A percentile compares a stretch with the other conserved stretches of the same genome.
Evolutionary conservation across 2,113 vertebrate species (phyloP).

Genomic region (Poecilia latipinna): DNA sequence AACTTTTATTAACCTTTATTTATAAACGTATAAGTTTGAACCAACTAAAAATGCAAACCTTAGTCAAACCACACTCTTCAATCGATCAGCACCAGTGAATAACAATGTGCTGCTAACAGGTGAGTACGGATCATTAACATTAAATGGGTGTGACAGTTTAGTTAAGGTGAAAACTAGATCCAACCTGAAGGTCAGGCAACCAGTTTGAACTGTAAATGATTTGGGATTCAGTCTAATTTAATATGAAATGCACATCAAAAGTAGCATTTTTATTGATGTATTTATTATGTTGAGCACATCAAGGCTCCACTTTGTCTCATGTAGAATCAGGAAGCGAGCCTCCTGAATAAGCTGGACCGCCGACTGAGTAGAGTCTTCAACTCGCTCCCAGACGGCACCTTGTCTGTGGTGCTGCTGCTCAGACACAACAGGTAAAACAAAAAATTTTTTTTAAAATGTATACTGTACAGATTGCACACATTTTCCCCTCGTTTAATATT

Average conservation of each 20-base stretch:
- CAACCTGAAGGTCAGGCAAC: too few relatives aligned
- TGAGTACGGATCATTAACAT: too few relatives aligned
- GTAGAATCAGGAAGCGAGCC: conserved; percentile 75
- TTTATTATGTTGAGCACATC: not conserved
- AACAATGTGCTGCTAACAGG: too few relatives aligned
- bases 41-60: too few relatives aligned
- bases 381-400: conserved; percentile 76
- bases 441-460: fast-evolving
- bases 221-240: too few relatives aligned
- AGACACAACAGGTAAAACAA: conserved; percentile 80
- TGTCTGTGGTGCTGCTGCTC: conserved; percentile 86
- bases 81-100: too few relatives aligned
- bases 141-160: too few relatives aligned
- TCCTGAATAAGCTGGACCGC: conserved; percentile 76
- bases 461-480: not conserved
- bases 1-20: too few relatives aligned
- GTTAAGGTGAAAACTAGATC: too few relatives aligned
- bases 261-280: not conserved
- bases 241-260: not conserved
- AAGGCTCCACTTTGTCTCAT: not conserved
- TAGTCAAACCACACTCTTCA: too few relatives aligned
- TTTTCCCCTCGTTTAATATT: not conserved
- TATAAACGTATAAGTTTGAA: too few relatives aligned
- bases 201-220: too few relatives aligned
- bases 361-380: conserved; percentile 83